These are phyloP conservation scores for Frieseomelitta varia DNA, from an alignment of 1,140 invertebrate genomes.

Conservation along the genomic window DNA sequence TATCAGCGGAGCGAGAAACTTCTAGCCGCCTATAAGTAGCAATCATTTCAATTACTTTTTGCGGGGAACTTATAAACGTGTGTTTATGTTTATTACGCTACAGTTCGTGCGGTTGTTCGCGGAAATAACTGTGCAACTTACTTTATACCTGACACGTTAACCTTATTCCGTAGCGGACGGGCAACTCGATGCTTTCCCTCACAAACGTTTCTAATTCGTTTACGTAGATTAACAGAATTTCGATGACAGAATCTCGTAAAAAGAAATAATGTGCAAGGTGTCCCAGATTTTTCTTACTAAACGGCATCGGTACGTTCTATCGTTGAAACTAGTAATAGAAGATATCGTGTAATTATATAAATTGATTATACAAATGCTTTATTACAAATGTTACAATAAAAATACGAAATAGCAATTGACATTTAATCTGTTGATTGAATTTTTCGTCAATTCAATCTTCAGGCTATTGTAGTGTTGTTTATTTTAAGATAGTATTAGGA, in stretches of 20 bases:
- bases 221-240: neutral
- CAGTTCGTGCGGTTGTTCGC: neutral
- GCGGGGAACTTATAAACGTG: neutral
- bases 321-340: too few relatives aligned
- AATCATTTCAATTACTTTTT: neutral
- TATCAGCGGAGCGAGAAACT: neutral
- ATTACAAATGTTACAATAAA: too few relatives aligned
- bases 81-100: neutral
- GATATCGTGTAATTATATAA: too few relatives aligned
- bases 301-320: too few relatives aligned
- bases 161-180: neutral
- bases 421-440: too few relatives aligned
- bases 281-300: too few relatives aligned
- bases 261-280: too few relatives aligned
- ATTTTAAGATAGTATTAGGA: too few relatives aligned
- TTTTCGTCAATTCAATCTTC: too few relatives aligned
- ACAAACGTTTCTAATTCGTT: neutral
- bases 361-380: too few relatives aligned
- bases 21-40: neutral
- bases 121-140: neutral
- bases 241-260: neutral
- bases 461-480: too few relatives aligned
- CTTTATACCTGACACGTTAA: slow-evolving; percentile 13
- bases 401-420: too few relatives aligned
- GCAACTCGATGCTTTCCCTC: neutral